Evolutionary conservation across 2,888 invertebrate genomes (phyloP), one percentile per base, ranked within the genome.

Genomic region (Rhopalosiphum nymphaeae): DNA sequence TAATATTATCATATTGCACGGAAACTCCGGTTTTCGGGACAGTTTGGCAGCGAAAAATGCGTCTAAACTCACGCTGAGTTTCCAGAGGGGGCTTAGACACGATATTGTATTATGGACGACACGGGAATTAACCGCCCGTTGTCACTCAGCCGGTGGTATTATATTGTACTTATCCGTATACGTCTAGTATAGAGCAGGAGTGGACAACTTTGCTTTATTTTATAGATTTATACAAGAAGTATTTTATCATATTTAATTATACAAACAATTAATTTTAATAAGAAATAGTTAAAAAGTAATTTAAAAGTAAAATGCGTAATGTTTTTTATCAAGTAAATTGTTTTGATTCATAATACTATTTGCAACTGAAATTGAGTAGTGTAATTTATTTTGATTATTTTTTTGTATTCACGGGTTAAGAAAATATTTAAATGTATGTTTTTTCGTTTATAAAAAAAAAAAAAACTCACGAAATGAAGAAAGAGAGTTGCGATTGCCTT

Each of bases 51-150:
- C 11, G 53, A 89, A 89, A 89, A 89, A 44, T 78, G 21, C 4
- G 1, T 13, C 56, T 13, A 49, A 36, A 88, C 42, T 26, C 88
- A 88, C 56, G 89, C 56, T 42, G 89, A 57, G 89, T 44, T 42
- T 89, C 16, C 42, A 42, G n/a, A 89, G 56, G 29, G 56, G 56
- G 5, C 56, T 57, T 26, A 56, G n/a, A 36, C 42, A 21, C 56
- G 56, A 53, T 36, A 89, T 78, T 78, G 36, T 78, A 78, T 78
- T 78, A 21, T 36, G 9, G 78, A 89, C 56, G 89, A 89, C 42
- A 25, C 53, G 53, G 25, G 53, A 53, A 56, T 88, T 53, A 88
- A 88, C 88, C 88, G 10, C 88, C 88, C 85, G 44, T 85, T 85
- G 85, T 85, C 85, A 11, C 85, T 85, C 85, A 29, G 85, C 29